phyloP scores from a whole-genome alignment of 2,113 vertebrate genomes.

The Caloenas nicobarica region DNA sequence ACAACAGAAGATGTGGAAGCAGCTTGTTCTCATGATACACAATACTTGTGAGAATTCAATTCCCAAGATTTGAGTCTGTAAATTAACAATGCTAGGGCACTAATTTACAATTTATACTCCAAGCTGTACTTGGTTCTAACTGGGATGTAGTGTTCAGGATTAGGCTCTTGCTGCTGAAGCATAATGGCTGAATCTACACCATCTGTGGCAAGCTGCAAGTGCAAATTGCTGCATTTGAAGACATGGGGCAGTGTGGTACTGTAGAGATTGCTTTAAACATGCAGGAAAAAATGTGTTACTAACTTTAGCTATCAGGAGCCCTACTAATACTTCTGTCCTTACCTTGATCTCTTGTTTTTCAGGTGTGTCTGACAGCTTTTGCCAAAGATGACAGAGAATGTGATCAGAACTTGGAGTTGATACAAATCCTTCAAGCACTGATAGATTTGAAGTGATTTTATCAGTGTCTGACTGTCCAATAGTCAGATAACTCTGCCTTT shows the following conservation, averaged over 20 bases:
- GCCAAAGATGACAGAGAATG: neutral
- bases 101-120: neutral
- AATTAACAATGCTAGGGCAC: neutral
- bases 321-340: neutral
- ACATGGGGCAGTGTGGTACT: neutral
- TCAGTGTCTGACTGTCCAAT: neutral
- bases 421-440: constrained; percentile 27
- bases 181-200: neutral
- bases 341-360: constrained; percentile 40
- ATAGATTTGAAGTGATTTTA: constrained; percentile 34
- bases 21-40: neutral
- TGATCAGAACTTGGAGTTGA: constrained; percentile 1
- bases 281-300: neutral
- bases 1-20: neutral
- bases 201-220: neutral
- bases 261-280: neutral
- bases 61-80: neutral
- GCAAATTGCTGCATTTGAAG: neutral
- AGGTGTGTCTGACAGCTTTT: constrained; percentile 42
- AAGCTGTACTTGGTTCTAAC: neutral
- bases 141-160: neutral
- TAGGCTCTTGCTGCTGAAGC: neutral
- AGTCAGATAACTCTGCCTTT: neutral
- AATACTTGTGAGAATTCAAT: neutral
- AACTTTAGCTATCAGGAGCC: neutral